Conservation (phyloP, 2,797 vertebrate species). For the Sparus aurata region DNA sequence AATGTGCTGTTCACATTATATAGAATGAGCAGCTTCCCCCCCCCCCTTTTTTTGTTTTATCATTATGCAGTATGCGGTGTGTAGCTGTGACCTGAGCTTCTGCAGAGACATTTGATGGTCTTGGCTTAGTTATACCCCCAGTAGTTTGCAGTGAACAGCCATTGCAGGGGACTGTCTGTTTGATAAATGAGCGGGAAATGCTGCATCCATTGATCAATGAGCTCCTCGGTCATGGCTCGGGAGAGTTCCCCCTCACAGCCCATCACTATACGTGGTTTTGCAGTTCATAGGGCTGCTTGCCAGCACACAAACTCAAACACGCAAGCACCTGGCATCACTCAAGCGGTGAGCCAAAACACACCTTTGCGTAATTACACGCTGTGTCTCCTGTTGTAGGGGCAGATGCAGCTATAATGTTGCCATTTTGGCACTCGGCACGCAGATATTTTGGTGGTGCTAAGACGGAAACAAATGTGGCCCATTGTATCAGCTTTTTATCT, state of each 20-base stretch:
- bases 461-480: constrained; percentile 23
- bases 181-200: constrained; percentile 56
- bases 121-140: constrained; percentile 24
- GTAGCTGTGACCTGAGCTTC: constrained; percentile 10
- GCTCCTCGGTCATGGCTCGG: constrained; percentile 30
- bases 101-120: constrained; percentile 17
- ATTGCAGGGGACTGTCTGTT: constrained; percentile 29
- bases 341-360: constrained; percentile 46
- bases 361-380: constrained; percentile 45
- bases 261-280: constrained; percentile 30
- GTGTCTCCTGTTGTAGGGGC: constrained; percentile 12
- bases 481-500: constrained; percentile 14
- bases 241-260: constrained; percentile 51
- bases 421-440: constrained; percentile 11
- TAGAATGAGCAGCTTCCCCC: constrained; percentile 2
- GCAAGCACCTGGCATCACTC: constrained; percentile 27
- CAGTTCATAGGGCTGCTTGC: constrained; percentile 22
- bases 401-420: constrained; percentile 34
- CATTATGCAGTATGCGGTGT: neutral
- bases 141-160: constrained; percentile 45
- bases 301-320: constrained; percentile 2
- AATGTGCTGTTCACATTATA: constrained; percentile 14
- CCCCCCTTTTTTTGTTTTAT: neutral
- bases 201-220: constrained; percentile 68
- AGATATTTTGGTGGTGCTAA: constrained; percentile 3